Evolutionary conservation across 2,888 invertebrate species (phyloP), one percentile per base, ranked within the genome.

Genomic region (Brachypterus glaber): DNA sequence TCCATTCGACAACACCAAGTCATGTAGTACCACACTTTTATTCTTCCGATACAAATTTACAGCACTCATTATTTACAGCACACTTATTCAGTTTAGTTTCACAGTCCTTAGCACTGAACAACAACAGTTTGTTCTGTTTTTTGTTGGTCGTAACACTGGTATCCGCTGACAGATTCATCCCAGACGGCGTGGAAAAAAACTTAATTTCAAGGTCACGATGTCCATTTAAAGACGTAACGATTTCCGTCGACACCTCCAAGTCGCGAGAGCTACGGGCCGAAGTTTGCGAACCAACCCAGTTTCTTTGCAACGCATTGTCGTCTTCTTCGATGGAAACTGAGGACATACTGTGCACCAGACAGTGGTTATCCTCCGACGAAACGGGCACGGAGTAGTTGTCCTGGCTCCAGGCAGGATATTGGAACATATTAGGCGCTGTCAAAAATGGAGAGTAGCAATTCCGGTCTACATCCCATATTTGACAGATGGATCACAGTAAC

Each of bases 131-230:
- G 11, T 15, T 15, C 9, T 5, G 7, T 13, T 9, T 9, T 5
- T 11, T 9, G 27, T 11, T 11, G 24, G 31, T 16, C 25, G n/a
- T 26, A 8, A 15, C 15, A 18, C 38, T 40, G 45, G 43, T 45
- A 32, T 47, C 48, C 13, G 34, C 43, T n/a, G n/a, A n/a, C n/a
- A n/a, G n/a, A n/a, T n/a, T n/a, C n/a, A n/a, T n/a, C n/a, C n/a
- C n/a, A 38, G 48, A 50, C 37, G 52, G 40, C 52, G 77, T 73
- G 49, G 79, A 78, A 65, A 79, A 82, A 64, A 84, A 79, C 61
- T 80, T 82, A 51, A 84, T 84, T 67, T 84, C 83, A 59, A 84
- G 67, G 64, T 83, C 84, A 43, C 83, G 72, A 59, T 82, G 82
- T 30, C 83, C 83, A 58, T 82, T 81, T 50, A 77, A 74, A 30